Percentiles rank a stretch among this genome's conserved stretches.
Conservation (phyloP, 1,140 invertebrate species). For the Micrasema minimum region DNA sequence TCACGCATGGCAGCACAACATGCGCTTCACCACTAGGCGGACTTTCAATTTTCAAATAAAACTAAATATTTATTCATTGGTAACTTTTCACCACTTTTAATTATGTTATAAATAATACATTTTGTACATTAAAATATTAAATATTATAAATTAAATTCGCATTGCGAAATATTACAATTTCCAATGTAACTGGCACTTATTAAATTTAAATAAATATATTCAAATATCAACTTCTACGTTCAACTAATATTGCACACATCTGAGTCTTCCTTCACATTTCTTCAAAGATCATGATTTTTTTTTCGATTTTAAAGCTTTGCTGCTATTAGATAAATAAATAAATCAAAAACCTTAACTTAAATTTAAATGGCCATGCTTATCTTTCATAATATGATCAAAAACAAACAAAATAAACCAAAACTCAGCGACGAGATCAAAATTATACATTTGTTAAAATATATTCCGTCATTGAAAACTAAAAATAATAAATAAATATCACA, state of each 20-base stretch:
- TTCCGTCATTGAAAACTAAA: no score
- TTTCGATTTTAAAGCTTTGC: background rate
- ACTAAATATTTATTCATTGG: no score
- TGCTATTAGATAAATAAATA: background rate
- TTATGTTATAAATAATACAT: slow-evolving; percentile 18
- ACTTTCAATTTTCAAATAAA: no score
- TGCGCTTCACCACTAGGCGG: no score
- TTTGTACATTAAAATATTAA: slow-evolving; percentile 1
- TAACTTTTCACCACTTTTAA: slow-evolving; percentile 9
- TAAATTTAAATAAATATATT: background rate
- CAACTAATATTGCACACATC: background rate
- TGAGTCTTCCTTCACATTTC: background rate
- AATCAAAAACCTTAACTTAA: background rate
- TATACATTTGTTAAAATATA: no score
- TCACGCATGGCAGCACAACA: no score
- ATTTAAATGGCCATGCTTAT: background rate
- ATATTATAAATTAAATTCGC: background rate
- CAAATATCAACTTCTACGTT: background rate
- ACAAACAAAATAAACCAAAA: background rate
- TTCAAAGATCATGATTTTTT: background rate
- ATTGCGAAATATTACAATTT: background rate
- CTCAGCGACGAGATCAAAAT: background rate
- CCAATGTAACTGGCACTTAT: background rate
- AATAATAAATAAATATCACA: background rate
- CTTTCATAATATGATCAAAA: background rate